These are phyloP conservation scores for Aphis gossypii DNA, from an alignment of 1,140 invertebrate genomes.

Conservation along the genomic window DNA sequence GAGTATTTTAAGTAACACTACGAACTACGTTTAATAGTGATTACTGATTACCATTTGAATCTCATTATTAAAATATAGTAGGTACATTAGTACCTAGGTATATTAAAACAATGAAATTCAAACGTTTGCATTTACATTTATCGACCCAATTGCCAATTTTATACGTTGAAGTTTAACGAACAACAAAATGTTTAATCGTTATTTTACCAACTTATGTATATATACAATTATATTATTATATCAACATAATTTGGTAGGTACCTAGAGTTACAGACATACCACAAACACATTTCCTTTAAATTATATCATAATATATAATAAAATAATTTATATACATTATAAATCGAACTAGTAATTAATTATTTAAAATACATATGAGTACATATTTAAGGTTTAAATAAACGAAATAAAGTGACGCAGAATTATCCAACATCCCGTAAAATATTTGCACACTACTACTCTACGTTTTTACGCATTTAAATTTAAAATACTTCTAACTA, in stretches of 20 bases:
- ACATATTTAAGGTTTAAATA: neutral
- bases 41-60: neutral
- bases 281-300: neutral
- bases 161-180: neutral
- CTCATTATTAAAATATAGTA: neutral
- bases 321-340: neutral
- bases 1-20: neutral
- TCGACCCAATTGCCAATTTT: neutral
- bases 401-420: neutral
- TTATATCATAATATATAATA: neutral
- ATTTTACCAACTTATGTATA: neutral
- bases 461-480: too few species aligned
- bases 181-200: neutral
- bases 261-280: too few species aligned
- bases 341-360: neutral
- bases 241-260: neutral
- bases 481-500: neutral
- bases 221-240: neutral
- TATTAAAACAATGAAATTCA: neutral
- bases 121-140: neutral
- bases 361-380: neutral
- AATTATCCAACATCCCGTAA: neutral
- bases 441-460: neutral
- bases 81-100: too few species aligned
- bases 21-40: neutral